Conservation (phyloP, 1,140 invertebrate species). For the Polypedilum pembai region DNA sequence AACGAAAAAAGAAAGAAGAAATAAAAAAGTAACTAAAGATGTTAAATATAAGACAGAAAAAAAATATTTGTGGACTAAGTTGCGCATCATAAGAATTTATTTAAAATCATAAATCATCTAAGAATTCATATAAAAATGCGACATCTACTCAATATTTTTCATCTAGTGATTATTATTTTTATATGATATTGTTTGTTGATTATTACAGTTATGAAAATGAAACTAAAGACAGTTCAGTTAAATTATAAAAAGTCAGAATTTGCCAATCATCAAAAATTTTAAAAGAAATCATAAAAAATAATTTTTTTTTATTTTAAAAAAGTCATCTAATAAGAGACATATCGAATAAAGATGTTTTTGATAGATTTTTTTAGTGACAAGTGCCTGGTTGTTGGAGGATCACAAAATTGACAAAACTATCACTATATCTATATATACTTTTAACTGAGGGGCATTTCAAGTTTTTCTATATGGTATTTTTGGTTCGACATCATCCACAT, state of each 20-base stretch:
- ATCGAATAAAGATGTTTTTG: not conserved
- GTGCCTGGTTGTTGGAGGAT: constrained; percentile 15
- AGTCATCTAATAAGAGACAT: not conserved
- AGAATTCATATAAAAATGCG: not conserved
- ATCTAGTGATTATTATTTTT: constrained; percentile 8
- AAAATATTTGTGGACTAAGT: no score
- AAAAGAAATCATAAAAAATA: not conserved
- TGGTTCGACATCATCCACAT: not conserved
- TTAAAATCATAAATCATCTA: not conserved
- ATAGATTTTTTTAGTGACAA: not conserved
- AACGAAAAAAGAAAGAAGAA: no score
- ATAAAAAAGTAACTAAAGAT: no score
- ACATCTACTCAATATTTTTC: constrained; percentile 12
- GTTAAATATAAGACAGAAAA: no score
- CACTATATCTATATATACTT: not conserved
- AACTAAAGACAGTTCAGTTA: no score
- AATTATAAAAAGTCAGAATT: not conserved
- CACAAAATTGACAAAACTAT: constrained; percentile 8
- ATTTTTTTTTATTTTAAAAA: constrained; percentile 7
- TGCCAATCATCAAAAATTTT: not conserved
- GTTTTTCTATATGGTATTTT: not conserved
- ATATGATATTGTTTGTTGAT: no score
- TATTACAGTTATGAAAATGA: no score
- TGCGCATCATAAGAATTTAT: no score
- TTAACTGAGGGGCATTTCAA: not conserved